Conservation (phyloP, 2,888 invertebrate genomes). For the Salpingus planirostris region DNA sequence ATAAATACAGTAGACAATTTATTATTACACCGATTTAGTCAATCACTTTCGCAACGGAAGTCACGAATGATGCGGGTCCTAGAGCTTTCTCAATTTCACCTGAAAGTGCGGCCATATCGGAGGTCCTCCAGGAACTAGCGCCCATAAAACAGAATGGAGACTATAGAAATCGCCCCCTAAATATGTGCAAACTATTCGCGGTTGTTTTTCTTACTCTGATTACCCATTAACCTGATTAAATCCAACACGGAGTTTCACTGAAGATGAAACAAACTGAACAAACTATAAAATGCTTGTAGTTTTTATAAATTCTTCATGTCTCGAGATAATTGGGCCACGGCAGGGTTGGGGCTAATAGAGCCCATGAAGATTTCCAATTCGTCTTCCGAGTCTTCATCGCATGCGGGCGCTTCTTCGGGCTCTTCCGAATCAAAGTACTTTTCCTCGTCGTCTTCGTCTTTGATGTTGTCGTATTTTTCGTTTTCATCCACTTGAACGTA, state of each 20-base stretch:
- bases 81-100: too few species aligned
- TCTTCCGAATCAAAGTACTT: conserved; percentile 83
- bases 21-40: too few species aligned
- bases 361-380: conserved; percentile 69
- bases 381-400: conserved; percentile 45
- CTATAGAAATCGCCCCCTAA: conserved; percentile 32
- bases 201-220: conserved; percentile 26
- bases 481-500: conserved; percentile 75
- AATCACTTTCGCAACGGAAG: too few species aligned
- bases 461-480: conserved; percentile 68
- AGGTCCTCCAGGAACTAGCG: too few species aligned
- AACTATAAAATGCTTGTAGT: neutral
- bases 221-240: conserved; percentile 32
- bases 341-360: conserved; percentile 42
- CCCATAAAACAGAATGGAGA: too few species aligned
- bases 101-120: too few species aligned
- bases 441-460: conserved; percentile 76
- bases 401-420: conserved; percentile 45
- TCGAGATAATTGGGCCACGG: conserved; percentile 30
- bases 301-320: conserved; percentile 28
- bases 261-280: conserved; percentile 5
- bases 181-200: conserved; percentile 26
- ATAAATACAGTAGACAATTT: too few species aligned
- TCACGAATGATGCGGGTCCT: too few species aligned
- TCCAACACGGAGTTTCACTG: conserved; percentile 12